These are phyloP conservation scores for Trisateles emortualis DNA, from an alignment of 2,888 invertebrate genomes.

Conservation along the genomic window DNA sequence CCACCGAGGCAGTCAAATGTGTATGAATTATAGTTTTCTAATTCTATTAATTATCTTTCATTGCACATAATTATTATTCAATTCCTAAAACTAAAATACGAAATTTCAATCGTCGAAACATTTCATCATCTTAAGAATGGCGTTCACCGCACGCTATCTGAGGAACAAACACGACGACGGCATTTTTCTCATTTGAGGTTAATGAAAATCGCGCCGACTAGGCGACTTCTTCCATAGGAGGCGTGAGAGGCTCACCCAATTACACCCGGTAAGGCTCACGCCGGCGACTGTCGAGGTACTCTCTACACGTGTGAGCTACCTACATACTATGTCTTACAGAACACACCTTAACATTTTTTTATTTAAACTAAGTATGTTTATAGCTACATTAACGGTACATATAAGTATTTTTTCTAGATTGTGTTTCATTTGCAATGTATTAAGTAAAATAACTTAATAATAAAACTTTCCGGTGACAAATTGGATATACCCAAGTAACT, in stretches of 20 bases:
- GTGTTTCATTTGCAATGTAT: too few relatives aligned
- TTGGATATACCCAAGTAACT: too few relatives aligned
- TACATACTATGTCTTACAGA: slow-evolving; percentile 23
- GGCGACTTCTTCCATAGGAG: slow-evolving; percentile 58
- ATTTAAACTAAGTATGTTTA: not conserved
- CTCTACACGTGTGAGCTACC: slow-evolving; percentile 27
- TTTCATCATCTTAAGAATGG: slow-evolving; percentile 35
- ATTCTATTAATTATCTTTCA: too few relatives aligned
- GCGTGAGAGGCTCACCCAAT: slow-evolving; percentile 71
- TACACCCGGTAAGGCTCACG: slow-evolving; percentile 59
- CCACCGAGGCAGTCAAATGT: too few relatives aligned
- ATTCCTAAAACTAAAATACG: not conserved
- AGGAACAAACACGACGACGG: slow-evolving; percentile 57
- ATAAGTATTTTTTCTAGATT: too few relatives aligned
- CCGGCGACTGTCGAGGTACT: slow-evolving; percentile 29
- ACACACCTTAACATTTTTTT: slow-evolving; percentile 13
- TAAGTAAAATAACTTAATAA: too few relatives aligned
- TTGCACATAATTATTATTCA: not conserved
- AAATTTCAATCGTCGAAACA: slow-evolving; percentile 12
- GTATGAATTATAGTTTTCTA: too few relatives aligned
- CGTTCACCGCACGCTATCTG: slow-evolving; percentile 37
- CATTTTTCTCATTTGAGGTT: slow-evolving; percentile 82
- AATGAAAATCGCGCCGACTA: slow-evolving; percentile 73
- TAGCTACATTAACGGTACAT: not conserved
- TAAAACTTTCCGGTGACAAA: too few relatives aligned